phyloP scores from a whole-genome alignment of 1,140 invertebrate genomes.

The Lepidurus arcticus region DNA sequence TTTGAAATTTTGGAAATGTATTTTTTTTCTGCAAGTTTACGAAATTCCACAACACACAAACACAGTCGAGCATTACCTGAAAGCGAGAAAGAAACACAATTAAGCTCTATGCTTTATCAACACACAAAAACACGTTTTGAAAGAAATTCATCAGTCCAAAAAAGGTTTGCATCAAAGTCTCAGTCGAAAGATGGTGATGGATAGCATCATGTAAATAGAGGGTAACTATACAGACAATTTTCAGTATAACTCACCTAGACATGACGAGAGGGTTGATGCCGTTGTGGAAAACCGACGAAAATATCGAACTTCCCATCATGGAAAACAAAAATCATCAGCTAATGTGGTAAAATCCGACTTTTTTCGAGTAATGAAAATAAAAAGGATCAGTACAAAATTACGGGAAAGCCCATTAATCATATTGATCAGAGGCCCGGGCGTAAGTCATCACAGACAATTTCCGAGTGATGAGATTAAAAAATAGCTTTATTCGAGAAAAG shows the following conservation, averaged over 20 bases:
- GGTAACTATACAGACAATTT: neutral
- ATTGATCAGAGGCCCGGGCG: slow-evolving; percentile 11
- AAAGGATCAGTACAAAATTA: neutral
- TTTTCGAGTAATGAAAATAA: neutral
- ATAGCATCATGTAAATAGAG: neutral
- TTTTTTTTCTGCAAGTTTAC: neutral
- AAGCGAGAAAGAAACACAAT: no score
- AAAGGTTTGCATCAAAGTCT: neutral
- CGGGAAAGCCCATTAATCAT: slow-evolving; percentile 7
- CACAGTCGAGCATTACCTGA: no score
- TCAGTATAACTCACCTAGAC: no score
- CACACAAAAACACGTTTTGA: no score
- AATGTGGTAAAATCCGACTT: no score
- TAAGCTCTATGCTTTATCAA: no score
- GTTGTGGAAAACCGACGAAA: no score
- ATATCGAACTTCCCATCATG: no score
- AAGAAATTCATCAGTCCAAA: neutral
- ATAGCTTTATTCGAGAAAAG: neutral
- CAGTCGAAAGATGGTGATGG: slow-evolving; percentile 11
- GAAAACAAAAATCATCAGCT: no score
- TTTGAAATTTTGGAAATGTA: neutral
- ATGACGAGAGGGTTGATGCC: no score
- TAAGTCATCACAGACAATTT: neutral
- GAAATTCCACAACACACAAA: neutral
- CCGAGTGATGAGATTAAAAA: neutral